Evolutionary conservation across 2,113 vertebrate species (phyloP).

Genomic region (Anoplopoma fimbria): DNA sequence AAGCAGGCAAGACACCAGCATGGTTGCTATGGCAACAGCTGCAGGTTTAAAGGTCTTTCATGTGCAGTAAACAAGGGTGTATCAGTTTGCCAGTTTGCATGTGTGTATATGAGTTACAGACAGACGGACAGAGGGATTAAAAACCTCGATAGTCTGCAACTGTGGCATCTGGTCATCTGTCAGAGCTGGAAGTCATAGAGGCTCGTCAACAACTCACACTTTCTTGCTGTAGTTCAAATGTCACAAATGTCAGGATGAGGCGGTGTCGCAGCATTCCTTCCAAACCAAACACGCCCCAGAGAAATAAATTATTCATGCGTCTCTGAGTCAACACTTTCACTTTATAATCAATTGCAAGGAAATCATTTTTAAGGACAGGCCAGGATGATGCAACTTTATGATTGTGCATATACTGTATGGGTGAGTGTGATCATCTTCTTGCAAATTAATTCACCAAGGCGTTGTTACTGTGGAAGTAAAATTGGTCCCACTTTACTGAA

Average conservation of each 20-base stretch:
- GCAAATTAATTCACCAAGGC: neutral
- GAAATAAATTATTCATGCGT: constrained; percentile 34
- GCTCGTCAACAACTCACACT: neutral
- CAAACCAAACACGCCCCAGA: neutral
- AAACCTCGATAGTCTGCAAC: neutral
- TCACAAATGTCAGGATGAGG: constrained; percentile 11
- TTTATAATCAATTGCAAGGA: constrained; percentile 20
- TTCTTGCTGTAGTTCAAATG: constrained; percentile 5
- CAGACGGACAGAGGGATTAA: neutral
- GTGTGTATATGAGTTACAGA: neutral
- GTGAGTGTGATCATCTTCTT: constrained; percentile 14
- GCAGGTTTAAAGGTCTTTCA: constrained; percentile 38
- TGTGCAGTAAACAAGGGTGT: constrained; percentile 31
- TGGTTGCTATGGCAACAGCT: constrained; percentile 54
- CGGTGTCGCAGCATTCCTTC: neutral
- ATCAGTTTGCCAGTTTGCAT: neutral
- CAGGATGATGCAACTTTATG: constrained; percentile 45
- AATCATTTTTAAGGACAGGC: constrained; percentile 14
- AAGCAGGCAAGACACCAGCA: constrained; percentile 28
- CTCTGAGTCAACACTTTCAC: constrained; percentile 12
- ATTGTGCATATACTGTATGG: constrained; percentile 2
- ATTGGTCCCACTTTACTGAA: constrained; percentile 22
- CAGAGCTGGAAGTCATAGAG: constrained; percentile 12
- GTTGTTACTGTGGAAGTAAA: constrained; percentile 28
- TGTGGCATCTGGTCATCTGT: constrained; percentile 3